Conservation (phyloP, 2,797 vertebrate genomes). For the Hippoglossus hippoglossus region DNA sequence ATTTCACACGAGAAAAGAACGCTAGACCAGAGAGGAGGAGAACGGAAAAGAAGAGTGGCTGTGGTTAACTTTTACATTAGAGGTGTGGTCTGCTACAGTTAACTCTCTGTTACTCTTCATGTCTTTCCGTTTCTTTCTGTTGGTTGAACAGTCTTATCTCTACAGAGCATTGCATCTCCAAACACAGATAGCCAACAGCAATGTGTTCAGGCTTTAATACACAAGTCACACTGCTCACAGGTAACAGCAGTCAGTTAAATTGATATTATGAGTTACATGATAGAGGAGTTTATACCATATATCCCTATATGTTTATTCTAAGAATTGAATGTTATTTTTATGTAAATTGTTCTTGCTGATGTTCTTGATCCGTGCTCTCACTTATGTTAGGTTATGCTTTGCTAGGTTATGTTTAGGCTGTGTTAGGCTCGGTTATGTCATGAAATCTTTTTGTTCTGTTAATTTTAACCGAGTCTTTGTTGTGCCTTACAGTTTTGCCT, state of each 20-base stretch:
- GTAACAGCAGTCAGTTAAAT: not conserved
- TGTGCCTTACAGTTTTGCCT: not conserved
- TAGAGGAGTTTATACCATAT: too few relatives aligned
- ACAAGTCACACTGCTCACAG: not conserved
- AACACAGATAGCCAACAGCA: conserved; percentile 4
- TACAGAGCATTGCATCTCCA: not conserved
- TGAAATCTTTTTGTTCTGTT: too few relatives aligned
- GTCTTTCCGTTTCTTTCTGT: not conserved
- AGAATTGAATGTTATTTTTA: not conserved
- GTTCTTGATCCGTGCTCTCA: not conserved
- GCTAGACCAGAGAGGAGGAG: too few relatives aligned
- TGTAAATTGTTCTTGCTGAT: not conserved
- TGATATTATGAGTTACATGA: not conserved
- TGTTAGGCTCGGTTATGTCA: not conserved
- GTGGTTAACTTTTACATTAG: not conserved
- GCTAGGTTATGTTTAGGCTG: too few relatives aligned
- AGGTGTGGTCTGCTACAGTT: not conserved
- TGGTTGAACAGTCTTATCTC: conserved; percentile 22
- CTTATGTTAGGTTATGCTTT: too few relatives aligned
- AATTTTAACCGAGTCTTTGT: not conserved
- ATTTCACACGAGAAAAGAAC: not conserved
- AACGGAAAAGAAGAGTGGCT: not conserved
- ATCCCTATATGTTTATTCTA: not conserved
- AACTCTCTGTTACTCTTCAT: conserved; percentile 5
- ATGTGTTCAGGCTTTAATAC: not conserved